phyloP scores from a whole-genome alignment of 2,113 vertebrate species.

The Craseonycteris thonglongyai region DNA sequence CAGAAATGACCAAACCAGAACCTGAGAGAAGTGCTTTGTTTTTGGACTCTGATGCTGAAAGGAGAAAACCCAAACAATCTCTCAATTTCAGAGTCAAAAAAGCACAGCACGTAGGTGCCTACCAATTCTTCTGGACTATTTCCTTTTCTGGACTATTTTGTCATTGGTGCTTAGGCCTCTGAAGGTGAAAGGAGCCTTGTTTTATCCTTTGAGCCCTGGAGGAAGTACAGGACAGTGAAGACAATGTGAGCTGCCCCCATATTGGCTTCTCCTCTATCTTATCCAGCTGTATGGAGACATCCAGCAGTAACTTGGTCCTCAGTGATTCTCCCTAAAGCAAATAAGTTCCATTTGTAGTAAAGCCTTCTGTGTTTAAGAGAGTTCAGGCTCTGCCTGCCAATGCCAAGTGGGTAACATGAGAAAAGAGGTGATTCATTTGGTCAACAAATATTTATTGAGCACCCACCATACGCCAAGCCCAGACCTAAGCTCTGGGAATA shows the following conservation, averaged over 20 bases:
- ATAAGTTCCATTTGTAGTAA: neutral
- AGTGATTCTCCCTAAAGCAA: conserved; percentile 34
- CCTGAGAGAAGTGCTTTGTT: neutral
- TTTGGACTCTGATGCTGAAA: neutral
- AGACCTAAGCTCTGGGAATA: neutral
- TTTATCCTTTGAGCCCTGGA: neutral
- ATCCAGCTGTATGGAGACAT: accelerated
- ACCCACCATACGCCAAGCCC: neutral
- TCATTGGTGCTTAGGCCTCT: neutral
- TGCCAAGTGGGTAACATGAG: neutral
- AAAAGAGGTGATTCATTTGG: neutral
- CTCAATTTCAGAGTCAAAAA: neutral
- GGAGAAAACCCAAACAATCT: neutral
- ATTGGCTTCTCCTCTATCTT: neutral
- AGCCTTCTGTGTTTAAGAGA: conserved; percentile 18
- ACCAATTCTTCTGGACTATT: no score
- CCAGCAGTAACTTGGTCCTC: conserved; percentile 13
- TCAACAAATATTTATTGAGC: neutral
- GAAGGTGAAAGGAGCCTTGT: neutral
- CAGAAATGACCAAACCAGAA: neutral
- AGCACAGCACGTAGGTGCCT: neutral
- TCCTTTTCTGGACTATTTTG: neutral
- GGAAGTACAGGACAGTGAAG: neutral
- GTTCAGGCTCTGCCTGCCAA: neutral
- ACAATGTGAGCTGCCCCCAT: accelerated